Conservation (phyloP, 1,140 invertebrate species). For the Mya arenaria region DNA sequence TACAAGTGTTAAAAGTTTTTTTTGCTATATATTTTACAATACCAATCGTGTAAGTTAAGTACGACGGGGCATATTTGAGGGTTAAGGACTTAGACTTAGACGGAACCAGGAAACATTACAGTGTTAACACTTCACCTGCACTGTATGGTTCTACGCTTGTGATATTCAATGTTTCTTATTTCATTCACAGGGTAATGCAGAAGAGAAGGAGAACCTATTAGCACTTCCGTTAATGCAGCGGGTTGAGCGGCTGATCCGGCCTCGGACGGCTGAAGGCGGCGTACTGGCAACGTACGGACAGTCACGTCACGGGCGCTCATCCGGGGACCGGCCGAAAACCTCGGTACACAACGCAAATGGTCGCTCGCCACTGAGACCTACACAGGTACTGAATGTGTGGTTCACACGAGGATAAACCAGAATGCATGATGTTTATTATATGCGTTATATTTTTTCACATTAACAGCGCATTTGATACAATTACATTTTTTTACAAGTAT, state of each 20-base stretch:
- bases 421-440: too few species aligned
- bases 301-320: background rate
- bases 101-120: too few species aligned
- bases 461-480: background rate
- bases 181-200: background rate
- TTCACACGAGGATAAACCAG: background rate
- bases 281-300: slow-evolving; percentile 48
- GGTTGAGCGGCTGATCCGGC: slow-evolving; percentile 29
- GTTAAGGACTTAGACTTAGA: too few species aligned
- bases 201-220: slow-evolving; percentile 41
- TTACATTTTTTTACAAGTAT: background rate
- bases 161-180: background rate
- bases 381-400: background rate
- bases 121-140: too few species aligned
- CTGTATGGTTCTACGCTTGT: too few species aligned
- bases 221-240: slow-evolving; percentile 47
- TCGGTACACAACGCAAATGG: slow-evolving; percentile 8
- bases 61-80: too few species aligned
- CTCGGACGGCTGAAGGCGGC: slow-evolving; percentile 31
- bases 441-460: too few species aligned
- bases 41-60: too few species aligned
- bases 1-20: too few species aligned
- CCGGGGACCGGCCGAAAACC: background rate
- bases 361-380: background rate
- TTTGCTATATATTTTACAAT: too few species aligned